These are phyloP conservation scores for Octopus bimaculoides DNA, from an alignment of 1,140 invertebrate species.

Conservation along the genomic window DNA sequence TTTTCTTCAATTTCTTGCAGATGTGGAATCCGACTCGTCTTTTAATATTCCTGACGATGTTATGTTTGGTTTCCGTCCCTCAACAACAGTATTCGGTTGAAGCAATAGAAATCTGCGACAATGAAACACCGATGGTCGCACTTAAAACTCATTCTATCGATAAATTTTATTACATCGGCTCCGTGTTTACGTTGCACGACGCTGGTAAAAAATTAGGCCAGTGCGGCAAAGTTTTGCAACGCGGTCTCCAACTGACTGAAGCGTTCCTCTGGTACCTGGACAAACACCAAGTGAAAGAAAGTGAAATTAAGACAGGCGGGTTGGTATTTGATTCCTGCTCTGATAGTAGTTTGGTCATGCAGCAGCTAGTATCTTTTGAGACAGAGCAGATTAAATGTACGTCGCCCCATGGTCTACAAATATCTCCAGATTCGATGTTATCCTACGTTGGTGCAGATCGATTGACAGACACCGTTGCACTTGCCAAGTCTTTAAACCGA, in stretches of 20 bases:
- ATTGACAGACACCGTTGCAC: conserved; percentile 26
- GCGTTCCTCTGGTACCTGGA: conserved; percentile 49
- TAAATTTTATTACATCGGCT: conserved; percentile 39
- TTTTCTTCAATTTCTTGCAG: neutral
- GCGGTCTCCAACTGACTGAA: conserved; percentile 35
- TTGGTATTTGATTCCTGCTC: conserved; percentile 43
- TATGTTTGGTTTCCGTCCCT: too few relatives aligned
- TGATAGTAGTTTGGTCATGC: too few relatives aligned
- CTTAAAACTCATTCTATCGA: too few relatives aligned
- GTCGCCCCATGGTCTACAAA: neutral
- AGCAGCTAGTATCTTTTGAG: neutral
- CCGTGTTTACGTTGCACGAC: conserved; percentile 39
- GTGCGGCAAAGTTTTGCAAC: conserved; percentile 23
- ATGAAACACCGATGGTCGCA: neutral
- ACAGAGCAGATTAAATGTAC: neutral
- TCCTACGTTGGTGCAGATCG: conserved; percentile 38
- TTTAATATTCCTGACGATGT: too few relatives aligned
- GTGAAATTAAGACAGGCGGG: conserved; percentile 32
- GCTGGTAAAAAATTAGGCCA: conserved; percentile 25
- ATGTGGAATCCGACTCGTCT: neutral
- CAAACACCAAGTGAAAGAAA: conserved; percentile 19
- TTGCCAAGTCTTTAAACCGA: conserved; percentile 27
- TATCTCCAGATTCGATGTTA: conserved; percentile 33
- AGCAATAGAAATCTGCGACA: too few relatives aligned
- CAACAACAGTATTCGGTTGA: too few relatives aligned